These are phyloP conservation scores for Silurus asotus DNA, from an alignment of 2,113 vertebrate species.

Conservation along the genomic window DNA sequence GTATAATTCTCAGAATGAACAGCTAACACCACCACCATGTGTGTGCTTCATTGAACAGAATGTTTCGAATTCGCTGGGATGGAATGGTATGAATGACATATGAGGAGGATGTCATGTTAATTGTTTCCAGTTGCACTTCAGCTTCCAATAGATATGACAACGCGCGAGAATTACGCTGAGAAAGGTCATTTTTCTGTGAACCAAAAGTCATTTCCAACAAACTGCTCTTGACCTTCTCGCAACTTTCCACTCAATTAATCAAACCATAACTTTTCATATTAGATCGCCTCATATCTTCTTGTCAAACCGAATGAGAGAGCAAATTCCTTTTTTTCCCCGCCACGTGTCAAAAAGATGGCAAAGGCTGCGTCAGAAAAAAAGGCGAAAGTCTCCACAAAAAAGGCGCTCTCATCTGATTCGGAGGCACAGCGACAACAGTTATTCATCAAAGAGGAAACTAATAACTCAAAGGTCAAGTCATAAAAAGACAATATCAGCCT, in stretches of 20 bases:
- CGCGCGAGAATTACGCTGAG: constrained; percentile 35
- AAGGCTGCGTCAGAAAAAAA: constrained; percentile 57
- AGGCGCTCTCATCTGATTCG: constrained; percentile 65
- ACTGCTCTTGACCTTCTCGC: constrained; percentile 69
- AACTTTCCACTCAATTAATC: constrained; percentile 60
- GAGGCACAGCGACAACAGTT: constrained; percentile 66
- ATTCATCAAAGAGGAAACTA: constrained; percentile 76
- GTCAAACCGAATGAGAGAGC: constrained; percentile 51
- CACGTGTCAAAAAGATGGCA: constrained; percentile 4
- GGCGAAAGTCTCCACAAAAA: constrained; percentile 51
- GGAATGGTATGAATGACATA: constrained; percentile 52
- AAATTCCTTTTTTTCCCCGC: constrained; percentile 32
- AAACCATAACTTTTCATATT: constrained; percentile 63
- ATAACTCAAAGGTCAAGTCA: constrained; percentile 80
- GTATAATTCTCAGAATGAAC: constrained; percentile 19
- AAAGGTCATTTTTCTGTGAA: constrained; percentile 71
- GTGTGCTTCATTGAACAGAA: constrained; percentile 27
- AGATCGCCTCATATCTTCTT: constrained; percentile 54
- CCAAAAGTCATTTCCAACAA: constrained; percentile 70
- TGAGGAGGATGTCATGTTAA: constrained; percentile 62
- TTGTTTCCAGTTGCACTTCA: constrained; percentile 68
- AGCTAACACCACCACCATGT: neutral
- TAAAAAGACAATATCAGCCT: constrained; percentile 78
- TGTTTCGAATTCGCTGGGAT: constrained; percentile 24
- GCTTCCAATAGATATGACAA: constrained; percentile 45